These are phyloP conservation scores for Anhinga rufa DNA, from an alignment of 2,113 vertebrate species.

Conservation along the genomic window DNA sequence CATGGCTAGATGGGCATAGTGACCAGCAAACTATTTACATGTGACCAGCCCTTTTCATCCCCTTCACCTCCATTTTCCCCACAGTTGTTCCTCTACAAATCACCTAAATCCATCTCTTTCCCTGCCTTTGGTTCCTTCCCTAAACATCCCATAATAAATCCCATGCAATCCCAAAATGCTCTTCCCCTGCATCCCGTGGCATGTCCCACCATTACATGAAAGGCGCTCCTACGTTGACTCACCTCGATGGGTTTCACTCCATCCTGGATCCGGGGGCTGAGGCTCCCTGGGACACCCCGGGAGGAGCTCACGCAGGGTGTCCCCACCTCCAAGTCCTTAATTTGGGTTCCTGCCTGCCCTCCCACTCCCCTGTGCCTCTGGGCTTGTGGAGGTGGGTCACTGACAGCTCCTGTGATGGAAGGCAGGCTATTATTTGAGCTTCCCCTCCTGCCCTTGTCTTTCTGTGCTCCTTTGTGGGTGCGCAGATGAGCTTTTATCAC, in stretches of 20 bases:
- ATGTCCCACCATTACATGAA: not conserved
- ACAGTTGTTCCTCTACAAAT: not conserved
- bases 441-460: not conserved
- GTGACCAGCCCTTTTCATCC: not conserved
- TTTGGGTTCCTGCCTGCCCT: not conserved
- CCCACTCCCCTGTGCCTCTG: not conserved
- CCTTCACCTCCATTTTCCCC: not conserved
- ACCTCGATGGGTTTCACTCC: not conserved
- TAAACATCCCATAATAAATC: not conserved
- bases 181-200: too few species aligned
- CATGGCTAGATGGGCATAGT: rapidly evolving
- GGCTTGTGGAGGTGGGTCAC: not conserved
- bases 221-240: not conserved
- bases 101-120: not conserved
- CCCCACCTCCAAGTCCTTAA: not conserved
- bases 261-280: not conserved
- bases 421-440: not conserved
- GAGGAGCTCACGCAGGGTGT: not conserved
- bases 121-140: not conserved
- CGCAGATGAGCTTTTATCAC: not conserved
- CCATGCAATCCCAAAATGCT: not conserved
- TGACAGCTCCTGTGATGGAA: not conserved
- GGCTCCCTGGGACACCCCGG: not conserved
- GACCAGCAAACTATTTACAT: not conserved
- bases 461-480: not conserved